Percentiles rank a stretch among this genome's conserved stretches.
These are phyloP conservation scores for Loris lydekkerianus DNA, from an alignment of 2,797 vertebrate genomes.

Conservation along the genomic window DNA sequence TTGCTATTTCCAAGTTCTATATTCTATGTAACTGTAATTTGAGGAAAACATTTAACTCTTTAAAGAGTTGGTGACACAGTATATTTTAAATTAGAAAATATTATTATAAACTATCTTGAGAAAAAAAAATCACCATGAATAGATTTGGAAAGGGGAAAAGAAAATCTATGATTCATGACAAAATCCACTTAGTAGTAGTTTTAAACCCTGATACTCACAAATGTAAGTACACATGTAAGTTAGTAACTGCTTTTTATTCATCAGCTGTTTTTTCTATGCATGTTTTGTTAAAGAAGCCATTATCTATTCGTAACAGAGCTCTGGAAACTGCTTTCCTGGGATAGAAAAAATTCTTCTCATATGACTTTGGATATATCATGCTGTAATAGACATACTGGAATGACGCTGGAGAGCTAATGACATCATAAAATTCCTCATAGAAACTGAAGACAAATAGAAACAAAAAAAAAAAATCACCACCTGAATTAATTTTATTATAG, in stretches of 20 bases:
- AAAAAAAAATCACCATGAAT: background rate
- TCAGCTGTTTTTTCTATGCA: background rate
- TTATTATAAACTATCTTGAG: background rate
- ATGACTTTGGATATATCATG: constrained; percentile 29
- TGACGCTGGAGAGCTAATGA: background rate
- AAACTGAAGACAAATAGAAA: constrained; percentile 34
- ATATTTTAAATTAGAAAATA: constrained; percentile 16
- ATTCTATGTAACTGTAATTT: background rate
- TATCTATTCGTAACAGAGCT: constrained; percentile 21
- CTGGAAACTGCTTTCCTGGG: background rate
- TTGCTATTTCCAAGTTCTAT: constrained; percentile 1
- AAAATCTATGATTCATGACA: background rate
- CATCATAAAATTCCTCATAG: constrained; percentile 54
- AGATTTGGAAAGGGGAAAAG: constrained; percentile 32
- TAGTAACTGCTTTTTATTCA: constrained; percentile 33
- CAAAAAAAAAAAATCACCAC: background rate
- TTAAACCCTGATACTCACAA: constrained; percentile 27
- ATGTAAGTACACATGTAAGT: background rate
- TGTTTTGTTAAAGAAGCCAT: constrained; percentile 53
- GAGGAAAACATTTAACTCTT: constrained; percentile 41
- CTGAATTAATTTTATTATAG: constrained; percentile 59
- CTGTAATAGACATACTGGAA: background rate
- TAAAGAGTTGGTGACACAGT: constrained; percentile 7
- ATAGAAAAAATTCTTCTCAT: constrained; percentile 45
- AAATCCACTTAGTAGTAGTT: background rate